Conservation (phyloP, 2,888 invertebrate species). For the Eurois occulta region DNA sequence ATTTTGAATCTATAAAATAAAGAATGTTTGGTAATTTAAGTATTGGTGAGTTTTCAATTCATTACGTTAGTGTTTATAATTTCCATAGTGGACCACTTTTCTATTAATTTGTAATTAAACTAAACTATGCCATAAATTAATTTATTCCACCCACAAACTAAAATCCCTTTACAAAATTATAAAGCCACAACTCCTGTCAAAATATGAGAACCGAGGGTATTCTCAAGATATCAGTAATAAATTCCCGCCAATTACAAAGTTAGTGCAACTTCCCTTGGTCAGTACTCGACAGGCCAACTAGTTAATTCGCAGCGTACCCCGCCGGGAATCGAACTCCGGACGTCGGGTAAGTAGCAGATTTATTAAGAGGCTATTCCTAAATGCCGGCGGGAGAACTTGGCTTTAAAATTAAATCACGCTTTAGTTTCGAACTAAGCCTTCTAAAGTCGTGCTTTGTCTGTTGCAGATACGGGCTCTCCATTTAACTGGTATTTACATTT, state of each 20-base stretch:
- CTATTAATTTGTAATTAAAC: slow-evolving; percentile 25
- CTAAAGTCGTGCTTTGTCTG: slow-evolving; percentile 79
- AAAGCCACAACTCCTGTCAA: slow-evolving; percentile 54
- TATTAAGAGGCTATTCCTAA: slow-evolving; percentile 87
- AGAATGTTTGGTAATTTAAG: background rate
- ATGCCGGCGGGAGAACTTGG: slow-evolving; percentile 76
- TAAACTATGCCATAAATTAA: slow-evolving; percentile 36
- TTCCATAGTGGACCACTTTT: background rate
- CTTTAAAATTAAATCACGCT: slow-evolving; percentile 88
- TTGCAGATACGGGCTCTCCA: slow-evolving; percentile 74
- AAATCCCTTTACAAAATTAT: slow-evolving; percentile 54
- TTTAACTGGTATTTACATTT: slow-evolving; percentile 69
- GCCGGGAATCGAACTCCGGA: slow-evolving; percentile 86
- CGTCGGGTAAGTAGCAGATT: slow-evolving; percentile 85
- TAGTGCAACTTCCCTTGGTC: slow-evolving; percentile 80
- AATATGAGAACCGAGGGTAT: slow-evolving; percentile 63
- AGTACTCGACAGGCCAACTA: slow-evolving; percentile 81
- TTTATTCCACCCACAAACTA: slow-evolving; percentile 23
- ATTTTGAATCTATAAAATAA: background rate
- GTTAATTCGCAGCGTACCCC: slow-evolving; percentile 84
- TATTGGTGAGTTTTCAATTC: background rate
- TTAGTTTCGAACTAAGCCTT: slow-evolving; percentile 84
- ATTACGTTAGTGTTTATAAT: background rate
- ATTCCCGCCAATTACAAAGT: slow-evolving; percentile 80
- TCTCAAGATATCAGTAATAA: slow-evolving; percentile 76